Percentiles rank a stretch among this genome's conserved stretches.
These are phyloP conservation scores for Alviniconcha strummeri DNA, from an alignment of 2,888 invertebrate species.

Conservation along the genomic window DNA sequence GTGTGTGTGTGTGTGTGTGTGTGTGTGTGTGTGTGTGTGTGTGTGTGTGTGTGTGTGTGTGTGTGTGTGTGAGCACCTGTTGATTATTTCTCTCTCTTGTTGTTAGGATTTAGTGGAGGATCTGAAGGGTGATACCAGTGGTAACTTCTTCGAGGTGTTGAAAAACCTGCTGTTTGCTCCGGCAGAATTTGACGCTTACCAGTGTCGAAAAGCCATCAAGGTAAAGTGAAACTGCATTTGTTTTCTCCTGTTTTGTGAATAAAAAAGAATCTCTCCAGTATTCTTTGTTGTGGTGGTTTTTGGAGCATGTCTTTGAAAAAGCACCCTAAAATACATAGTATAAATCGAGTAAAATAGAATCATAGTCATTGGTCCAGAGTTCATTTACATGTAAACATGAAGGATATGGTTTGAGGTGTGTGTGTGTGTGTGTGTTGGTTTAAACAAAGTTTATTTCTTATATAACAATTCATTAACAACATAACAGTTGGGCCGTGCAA, in stretches of 20 bases:
- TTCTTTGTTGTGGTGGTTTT: neutral
- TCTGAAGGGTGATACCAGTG: slow-evolving; percentile 69
- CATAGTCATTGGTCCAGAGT: too few relatives aligned
- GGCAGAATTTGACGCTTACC: slow-evolving; percentile 72
- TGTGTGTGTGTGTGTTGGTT: too few relatives aligned
- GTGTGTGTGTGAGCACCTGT: slow-evolving; percentile 1
- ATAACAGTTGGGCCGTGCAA: too few relatives aligned
- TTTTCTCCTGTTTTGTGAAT: neutral
- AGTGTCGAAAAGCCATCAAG: slow-evolving; percentile 71
- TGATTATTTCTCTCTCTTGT: neutral
- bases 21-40: slow-evolving; percentile 5
- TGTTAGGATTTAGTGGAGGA: slow-evolving; percentile 69
- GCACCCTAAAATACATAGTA: too few relatives aligned
- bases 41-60: slow-evolving; percentile 1
- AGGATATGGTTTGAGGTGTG: too few relatives aligned
- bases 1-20: slow-evolving; percentile 17
- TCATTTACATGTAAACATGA: too few relatives aligned
- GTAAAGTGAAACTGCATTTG: slow-evolving; percentile 42
- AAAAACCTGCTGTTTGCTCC: slow-evolving; percentile 68
- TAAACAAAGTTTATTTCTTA: too few relatives aligned
- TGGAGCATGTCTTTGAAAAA: too few relatives aligned
- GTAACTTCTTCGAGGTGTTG: slow-evolving; percentile 67
- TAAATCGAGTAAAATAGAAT: too few relatives aligned
- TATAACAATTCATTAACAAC: too few relatives aligned
- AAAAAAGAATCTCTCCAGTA: neutral